Evolutionary conservation across 1,140 invertebrate genomes (phyloP).

Genomic region (Marisa cornuarietis): DNA sequence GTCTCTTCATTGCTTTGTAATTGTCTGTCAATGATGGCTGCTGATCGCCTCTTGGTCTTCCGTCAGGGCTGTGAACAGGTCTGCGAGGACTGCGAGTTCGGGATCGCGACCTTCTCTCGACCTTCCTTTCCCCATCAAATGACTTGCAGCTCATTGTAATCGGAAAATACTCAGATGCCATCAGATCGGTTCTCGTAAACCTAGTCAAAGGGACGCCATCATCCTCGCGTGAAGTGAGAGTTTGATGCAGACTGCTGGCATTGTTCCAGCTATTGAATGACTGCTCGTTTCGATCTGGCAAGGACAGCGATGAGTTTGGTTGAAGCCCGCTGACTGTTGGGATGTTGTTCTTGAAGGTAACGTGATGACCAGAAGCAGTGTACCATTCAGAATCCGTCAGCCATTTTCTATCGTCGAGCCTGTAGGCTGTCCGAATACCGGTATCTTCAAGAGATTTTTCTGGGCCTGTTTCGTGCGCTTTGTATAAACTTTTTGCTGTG

Average conservation of each 20-base stretch:
- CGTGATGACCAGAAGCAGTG: constrained; percentile 9
- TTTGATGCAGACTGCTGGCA: not conserved
- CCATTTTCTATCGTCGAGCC: constrained; percentile 5
- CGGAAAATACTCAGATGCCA: constrained; percentile 21
- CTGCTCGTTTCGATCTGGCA: not conserved
- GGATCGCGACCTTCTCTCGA: constrained; percentile 4
- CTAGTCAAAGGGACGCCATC: constrained; percentile 13
- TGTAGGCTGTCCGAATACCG: not conserved
- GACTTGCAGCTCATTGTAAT: constrained; percentile 17
- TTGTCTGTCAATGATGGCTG: not conserved
- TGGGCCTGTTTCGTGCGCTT: not conserved
- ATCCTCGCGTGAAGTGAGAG: constrained; percentile 3
- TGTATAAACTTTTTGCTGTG: constrained; percentile 1
- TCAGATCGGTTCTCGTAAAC: constrained; percentile 15
- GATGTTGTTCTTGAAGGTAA: not conserved
- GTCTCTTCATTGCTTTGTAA: constrained; percentile 10
- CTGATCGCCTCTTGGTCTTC: not conserved
- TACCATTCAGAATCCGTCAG: constrained; percentile 17
- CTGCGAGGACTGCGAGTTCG: constrained; percentile 7
- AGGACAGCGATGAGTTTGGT: not conserved
- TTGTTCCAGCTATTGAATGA: not conserved
- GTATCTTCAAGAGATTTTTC: not conserved
- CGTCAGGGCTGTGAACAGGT: not conserved
- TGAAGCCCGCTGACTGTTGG: not conserved
- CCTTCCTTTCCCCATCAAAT: not conserved